Evolutionary conservation across 2,797 vertebrate genomes (phyloP).

Genomic region (Florisuga fusca): DNA sequence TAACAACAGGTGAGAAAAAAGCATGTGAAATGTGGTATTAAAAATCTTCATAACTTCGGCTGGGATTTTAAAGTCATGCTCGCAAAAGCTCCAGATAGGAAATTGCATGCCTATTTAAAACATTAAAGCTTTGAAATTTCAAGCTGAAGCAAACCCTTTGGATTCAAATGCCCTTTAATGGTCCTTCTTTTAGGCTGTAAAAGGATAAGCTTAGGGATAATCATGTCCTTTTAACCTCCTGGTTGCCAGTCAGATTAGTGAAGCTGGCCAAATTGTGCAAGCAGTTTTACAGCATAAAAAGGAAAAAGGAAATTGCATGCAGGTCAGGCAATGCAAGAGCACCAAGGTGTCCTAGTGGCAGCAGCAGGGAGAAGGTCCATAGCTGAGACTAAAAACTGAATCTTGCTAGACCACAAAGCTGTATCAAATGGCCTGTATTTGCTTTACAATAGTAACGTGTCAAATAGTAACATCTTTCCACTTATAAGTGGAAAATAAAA

Average conservation of each 20-base stretch:
- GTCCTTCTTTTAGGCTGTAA: neutral
- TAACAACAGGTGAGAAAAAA: neutral
- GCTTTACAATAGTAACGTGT: neutral
- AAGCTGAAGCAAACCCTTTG: neutral
- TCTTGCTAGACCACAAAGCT: neutral
- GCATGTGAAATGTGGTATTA: neutral
- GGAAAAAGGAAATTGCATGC: neutral
- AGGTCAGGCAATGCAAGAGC: neutral
- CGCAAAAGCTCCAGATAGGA: neutral
- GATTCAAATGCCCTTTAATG: neutral
- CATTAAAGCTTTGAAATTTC: conserved; percentile 13
- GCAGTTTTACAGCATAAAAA: neutral
- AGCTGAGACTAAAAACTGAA: neutral
- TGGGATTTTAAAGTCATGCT: neutral
- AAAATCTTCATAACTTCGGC: neutral
- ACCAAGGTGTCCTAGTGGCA: neutral
- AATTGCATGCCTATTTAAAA: conserved; percentile 9
- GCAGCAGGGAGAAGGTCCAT: neutral
- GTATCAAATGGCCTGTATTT: neutral
- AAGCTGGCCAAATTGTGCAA: neutral
- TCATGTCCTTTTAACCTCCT: neutral
- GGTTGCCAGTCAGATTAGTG: neutral
- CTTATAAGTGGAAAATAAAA: neutral
- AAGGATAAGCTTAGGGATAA: neutral
- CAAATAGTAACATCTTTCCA: neutral